Evolutionary conservation across 1,140 invertebrate genomes (phyloP).

Genomic region (Cydia strobilella): DNA sequence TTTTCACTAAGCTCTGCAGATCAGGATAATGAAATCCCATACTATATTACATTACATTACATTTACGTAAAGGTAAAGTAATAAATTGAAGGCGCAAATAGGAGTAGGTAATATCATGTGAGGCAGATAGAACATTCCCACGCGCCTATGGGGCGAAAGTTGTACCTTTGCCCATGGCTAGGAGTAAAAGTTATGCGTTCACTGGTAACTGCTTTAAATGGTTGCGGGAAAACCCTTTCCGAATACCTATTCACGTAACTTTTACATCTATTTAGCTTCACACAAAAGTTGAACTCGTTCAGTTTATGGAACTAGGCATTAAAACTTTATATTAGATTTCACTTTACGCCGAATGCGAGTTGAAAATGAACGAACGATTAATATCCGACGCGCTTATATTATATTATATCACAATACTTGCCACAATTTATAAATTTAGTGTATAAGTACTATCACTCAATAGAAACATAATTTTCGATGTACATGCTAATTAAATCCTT

Average conservation of each 20-base stretch:
- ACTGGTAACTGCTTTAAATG: neutral
- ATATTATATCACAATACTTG: too few relatives aligned
- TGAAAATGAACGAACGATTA: too few relatives aligned
- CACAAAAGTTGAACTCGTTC: too few relatives aligned
- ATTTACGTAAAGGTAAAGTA: neutral
- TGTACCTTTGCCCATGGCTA: neutral
- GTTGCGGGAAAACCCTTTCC: neutral
- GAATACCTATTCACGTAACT: neutral
- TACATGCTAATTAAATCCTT: too few relatives aligned
- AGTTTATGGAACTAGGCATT: too few relatives aligned
- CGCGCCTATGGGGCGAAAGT: neutral
- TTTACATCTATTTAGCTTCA: neutral
- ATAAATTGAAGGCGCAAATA: conserved; percentile 7
- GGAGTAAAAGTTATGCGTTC: neutral
- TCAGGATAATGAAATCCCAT: neutral
- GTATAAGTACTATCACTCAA: too few relatives aligned
- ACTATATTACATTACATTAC: neutral
- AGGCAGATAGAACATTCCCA: neutral
- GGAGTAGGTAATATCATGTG: conserved; percentile 3
- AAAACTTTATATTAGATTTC: too few relatives aligned
- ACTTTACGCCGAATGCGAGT: too few relatives aligned
- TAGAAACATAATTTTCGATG: too few relatives aligned
- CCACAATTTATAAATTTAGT: too few relatives aligned
- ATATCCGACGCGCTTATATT: too few relatives aligned
- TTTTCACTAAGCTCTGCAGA: neutral